Base-by-base conservation (phyloP, 2,113 vertebrate species). In the Hypomesus transpacificus region DNA sequence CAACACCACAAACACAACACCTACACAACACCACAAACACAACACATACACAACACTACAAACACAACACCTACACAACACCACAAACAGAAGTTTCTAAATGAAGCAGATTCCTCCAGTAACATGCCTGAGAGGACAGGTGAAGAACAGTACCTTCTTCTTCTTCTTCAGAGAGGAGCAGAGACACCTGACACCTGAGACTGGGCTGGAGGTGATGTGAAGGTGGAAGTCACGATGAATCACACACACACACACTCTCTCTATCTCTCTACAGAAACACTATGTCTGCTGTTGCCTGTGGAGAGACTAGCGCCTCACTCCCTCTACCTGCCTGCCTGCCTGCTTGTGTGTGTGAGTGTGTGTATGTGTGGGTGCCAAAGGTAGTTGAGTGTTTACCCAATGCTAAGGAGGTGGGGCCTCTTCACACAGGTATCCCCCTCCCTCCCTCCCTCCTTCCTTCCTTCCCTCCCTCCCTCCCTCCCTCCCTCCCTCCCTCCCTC, bases 361-460 rank as follows among this genome's bases (percentile, higher is more conserved):
- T 68, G 75, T 82, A 68, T 81, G 76, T 76, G 26, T 58, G 84
- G 75, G 77, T 79, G 80, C 86, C 68, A 84, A 86, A 87, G 87
- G 83, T 88, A 83, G 69, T 80, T 84, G 79, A 72, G 71, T 89
- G 86, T 91, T 90, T 89, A 89, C 88, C 84, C 76, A 81, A 76
- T 82, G 77, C 86, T 64, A 2, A 81, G 68, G 51, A 69, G 56
- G 82, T 84, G 87, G 87, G 86, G 88, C 90, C 75, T 59, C 64
- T 73, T 58, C 70, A 68, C 4, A 71, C 82, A 90, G 84, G 89
- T 90, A 90, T 84, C 69, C 79, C 83, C 81, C 83, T 75, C 74
- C 54, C 66, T 34, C 28, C 7, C 8, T n/a, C 24, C 31, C 52
- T 31, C 26, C 68, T 70, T 66, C 69, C n/a, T n/a, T 28, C 65